Percentiles rank a stretch among this genome's conserved stretches.
phyloP scores from a whole-genome alignment of 2,888 invertebrate species.

The Tetragonisca angustula region DNA sequence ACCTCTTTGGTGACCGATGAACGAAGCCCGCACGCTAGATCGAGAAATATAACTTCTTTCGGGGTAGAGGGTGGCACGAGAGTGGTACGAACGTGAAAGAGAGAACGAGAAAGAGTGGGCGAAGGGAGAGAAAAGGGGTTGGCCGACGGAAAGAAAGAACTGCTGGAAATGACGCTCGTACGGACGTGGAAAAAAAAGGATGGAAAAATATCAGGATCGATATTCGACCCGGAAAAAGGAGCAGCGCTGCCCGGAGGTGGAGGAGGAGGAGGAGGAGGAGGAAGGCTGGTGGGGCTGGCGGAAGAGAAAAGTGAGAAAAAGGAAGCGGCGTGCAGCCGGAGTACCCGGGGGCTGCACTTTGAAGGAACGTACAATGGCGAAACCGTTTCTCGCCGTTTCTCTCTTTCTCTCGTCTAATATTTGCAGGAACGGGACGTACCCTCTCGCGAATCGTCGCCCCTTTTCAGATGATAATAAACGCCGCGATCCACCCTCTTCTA shows the following conservation, averaged over 20 bases:
- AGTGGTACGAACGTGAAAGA: slow-evolving; percentile 25
- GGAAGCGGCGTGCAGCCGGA: slow-evolving; percentile 63
- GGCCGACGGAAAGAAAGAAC: slow-evolving; percentile 59
- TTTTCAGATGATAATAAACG: slow-evolving; percentile 48
- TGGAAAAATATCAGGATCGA: slow-evolving; percentile 76
- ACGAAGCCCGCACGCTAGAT: slow-evolving; percentile 57
- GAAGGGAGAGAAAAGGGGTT: slow-evolving; percentile 8
- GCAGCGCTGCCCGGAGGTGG: slow-evolving; percentile 58
- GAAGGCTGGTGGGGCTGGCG: slow-evolving; percentile 22
- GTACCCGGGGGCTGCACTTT: slow-evolving; percentile 74
- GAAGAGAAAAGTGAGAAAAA: slow-evolving; percentile 73
- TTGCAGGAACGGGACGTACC: slow-evolving; percentile 55
- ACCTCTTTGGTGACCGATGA: slow-evolving; percentile 43
- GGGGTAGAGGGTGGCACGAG: slow-evolving; percentile 33
- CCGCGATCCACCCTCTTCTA: background rate
- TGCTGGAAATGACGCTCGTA: slow-evolving; percentile 72
- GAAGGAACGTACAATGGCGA: slow-evolving; percentile 72
- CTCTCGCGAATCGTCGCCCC: slow-evolving; percentile 42
- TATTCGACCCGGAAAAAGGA: slow-evolving; percentile 77
- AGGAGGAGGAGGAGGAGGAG: background rate
- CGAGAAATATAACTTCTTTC: slow-evolving; percentile 72
- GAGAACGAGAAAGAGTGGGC: background rate
- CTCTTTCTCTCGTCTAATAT: slow-evolving; percentile 26
- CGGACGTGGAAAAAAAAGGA: slow-evolving; percentile 70
- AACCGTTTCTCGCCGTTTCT: slow-evolving; percentile 50